Conservation (phyloP, 2,797 vertebrate genomes). For the Malacoctenus gilli region DNA sequence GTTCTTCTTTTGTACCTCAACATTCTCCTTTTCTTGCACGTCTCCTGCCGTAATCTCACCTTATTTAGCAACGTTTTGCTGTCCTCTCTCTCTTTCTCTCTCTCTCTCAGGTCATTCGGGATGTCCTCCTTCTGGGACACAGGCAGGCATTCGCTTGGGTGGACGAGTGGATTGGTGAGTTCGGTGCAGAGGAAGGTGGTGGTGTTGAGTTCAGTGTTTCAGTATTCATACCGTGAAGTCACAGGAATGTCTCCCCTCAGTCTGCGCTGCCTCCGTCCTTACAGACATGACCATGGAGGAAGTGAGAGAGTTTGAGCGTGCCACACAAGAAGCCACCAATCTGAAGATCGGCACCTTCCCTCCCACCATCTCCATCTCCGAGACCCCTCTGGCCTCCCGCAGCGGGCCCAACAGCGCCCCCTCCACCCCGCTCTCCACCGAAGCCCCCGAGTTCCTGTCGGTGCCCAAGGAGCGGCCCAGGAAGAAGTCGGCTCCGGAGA, state of each 20-base stretch:
- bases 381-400: slow-evolving; percentile 89
- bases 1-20: slow-evolving; percentile 23
- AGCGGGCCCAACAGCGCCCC: slow-evolving; percentile 94
- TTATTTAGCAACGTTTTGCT: not conserved
- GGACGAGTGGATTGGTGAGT: slow-evolving; percentile 98
- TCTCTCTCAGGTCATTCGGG: slow-evolving; percentile 67
- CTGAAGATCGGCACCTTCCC: slow-evolving; percentile 89
- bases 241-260: no score
- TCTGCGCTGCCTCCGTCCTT: not conserved
- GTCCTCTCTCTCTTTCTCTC: not conserved
- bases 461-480: slow-evolving; percentile 95
- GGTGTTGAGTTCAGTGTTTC: not conserved
- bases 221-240: no score
- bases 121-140: slow-evolving; percentile 91
- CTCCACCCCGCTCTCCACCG: slow-evolving; percentile 95
- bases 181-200: not conserved
- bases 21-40: slow-evolving; percentile 11
- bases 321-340: slow-evolving; percentile 88
- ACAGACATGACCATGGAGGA: slow-evolving; percentile 90
- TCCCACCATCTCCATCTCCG: slow-evolving; percentile 92
- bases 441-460: slow-evolving; percentile 94
- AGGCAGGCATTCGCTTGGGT: slow-evolving; percentile 99
- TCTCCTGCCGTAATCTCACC: not conserved
- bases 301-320: slow-evolving; percentile 85
- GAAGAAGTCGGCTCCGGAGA: slow-evolving; percentile 98